A percentile compares a stretch with the other conserved stretches of the same genome.
Conservation (phyloP, 2,113 vertebrate genomes). For the Tetrao urogallus region DNA sequence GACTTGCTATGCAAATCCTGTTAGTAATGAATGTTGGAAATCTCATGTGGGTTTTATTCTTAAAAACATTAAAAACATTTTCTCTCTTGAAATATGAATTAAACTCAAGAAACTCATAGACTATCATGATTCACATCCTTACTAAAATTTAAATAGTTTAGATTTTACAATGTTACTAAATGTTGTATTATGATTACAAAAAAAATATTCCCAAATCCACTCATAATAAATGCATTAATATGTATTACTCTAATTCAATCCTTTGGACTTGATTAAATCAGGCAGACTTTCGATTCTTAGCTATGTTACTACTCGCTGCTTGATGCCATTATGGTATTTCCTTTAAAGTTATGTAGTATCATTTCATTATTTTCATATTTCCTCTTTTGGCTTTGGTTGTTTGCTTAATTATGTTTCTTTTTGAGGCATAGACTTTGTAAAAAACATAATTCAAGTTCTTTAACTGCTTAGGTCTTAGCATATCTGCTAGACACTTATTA, state of each 20-base stretch:
- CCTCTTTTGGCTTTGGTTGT: not conserved
- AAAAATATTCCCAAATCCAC: not conserved
- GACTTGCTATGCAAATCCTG: not conserved
- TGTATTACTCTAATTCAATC: not conserved
- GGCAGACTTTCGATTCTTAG: not conserved
- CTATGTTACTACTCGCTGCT: not conserved
- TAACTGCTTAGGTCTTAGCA: not conserved
- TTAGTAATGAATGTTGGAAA: not conserved
- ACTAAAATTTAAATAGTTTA: not conserved
- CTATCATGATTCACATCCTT: not conserved
- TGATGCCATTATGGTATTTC: not conserved
- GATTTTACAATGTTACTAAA: not conserved
- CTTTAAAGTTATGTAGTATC: not conserved
- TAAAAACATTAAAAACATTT: not conserved
- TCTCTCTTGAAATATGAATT: not conserved
- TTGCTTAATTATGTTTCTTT: not conserved
- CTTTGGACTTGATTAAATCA: not conserved
- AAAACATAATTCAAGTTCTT: not conserved
- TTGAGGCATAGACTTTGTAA: not conserved
- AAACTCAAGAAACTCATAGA: not conserved
- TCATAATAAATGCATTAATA: not conserved
- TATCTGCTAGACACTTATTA: not conserved
- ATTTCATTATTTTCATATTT: not conserved
- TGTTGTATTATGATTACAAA: not conserved
- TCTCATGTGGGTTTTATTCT: not conserved